Evolutionary conservation across 2,888 invertebrate genomes (phyloP).

Genomic region (Meteorus colon): DNA sequence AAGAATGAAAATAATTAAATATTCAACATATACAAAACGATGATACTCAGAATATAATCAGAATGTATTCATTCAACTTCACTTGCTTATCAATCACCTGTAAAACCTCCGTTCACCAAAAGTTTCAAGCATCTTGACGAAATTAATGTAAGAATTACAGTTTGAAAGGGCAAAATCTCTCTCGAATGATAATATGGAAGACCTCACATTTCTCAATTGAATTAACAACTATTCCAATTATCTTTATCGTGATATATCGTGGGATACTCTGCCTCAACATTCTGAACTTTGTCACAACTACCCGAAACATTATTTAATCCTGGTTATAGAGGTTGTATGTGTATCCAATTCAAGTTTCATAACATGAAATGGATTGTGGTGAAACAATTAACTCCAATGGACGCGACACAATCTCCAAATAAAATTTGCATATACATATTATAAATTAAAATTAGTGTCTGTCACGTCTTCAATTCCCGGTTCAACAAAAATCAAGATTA

Average conservation of each 20-base stretch:
- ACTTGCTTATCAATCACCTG: too few species aligned
- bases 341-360: conserved; percentile 16
- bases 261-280: not conserved
- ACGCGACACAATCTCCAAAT: not conserved
- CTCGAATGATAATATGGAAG: not conserved
- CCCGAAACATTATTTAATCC: conserved; percentile 31
- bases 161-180: not conserved
- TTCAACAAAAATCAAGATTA: conserved; percentile 2
- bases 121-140: too few species aligned
- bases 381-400: conserved; percentile 28
- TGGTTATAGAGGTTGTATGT: not conserved
- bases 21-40: too few species aligned
- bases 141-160: too few species aligned
- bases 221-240: conserved; percentile 17
- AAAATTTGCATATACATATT: conserved; percentile 7
- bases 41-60: too few species aligned
- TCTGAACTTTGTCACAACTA: conserved; percentile 15
- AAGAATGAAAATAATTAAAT: too few species aligned
- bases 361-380: not conserved
- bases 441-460: not conserved
- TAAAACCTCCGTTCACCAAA: too few species aligned
- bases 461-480: not conserved
- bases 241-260: not conserved
- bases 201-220: not conserved
- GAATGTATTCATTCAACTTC: too few species aligned